Base-by-base conservation (phyloP, 2,888 invertebrate genomes). In the Agrotis clavis region DNA sequence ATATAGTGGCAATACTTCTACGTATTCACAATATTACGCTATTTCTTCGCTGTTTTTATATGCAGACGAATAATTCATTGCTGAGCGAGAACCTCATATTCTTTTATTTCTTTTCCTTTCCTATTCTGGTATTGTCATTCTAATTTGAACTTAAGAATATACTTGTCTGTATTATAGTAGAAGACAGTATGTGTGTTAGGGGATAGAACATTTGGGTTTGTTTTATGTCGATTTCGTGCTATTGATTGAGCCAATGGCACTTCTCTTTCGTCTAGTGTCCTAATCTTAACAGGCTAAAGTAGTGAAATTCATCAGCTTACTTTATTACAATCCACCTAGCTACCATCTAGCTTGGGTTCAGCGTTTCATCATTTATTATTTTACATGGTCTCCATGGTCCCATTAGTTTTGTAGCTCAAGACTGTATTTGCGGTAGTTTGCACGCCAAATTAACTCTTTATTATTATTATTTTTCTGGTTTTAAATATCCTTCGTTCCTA, bases 71-170 rank as follows among this genome's bases (percentile, higher is more conserved):
- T 78, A 41, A 62, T 48, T 62, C 57, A 57, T 59, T 50, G 30
- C 48, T 16, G 21, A 13, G 5, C 4, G n/a, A 53, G 14, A 53
- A 45, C 0, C 7, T 59, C 47, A 71, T 78, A 57, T 57, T 51
- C 14, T 57, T 77, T 51, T 69, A 69, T 77, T 61, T 77, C 14
- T 56, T 61, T 70, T 45, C 14, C 9, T 21, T 61, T 54, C 14
- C 45, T 77, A 45, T 50, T 56, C n/a, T 14, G 25, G 25, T 25
- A 77, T 54, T 61, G 16, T 50, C 13, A 18, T 48, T 16, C 13
- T 67, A 72, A 47, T 51, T 51, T 25, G 7, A 30, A 11, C 45
- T 21, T 64, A 25, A 21, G 13, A 41, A 51, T n/a, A 21, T 41
- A 14, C 14, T n/a, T 62, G 0, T 16, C 18, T 18, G 0, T 11